Base-by-base conservation (phyloP, 2,888 invertebrate species). In the Entomobrya multifasciata region DNA sequence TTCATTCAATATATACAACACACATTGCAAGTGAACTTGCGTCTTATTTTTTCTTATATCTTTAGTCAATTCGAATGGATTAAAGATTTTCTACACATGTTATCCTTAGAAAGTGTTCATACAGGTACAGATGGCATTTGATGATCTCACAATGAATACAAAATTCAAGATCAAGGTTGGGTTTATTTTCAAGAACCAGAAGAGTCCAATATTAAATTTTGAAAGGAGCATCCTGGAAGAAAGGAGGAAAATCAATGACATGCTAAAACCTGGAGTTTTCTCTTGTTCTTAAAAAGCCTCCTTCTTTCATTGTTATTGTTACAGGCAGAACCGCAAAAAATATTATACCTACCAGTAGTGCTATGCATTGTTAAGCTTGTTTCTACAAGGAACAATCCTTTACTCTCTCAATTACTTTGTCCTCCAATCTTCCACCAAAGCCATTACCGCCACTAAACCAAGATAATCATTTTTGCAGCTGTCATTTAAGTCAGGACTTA, bases 161-260 rank as follows among this genome's bases (percentile, higher is more conserved):
- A 65, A 79, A 49, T 15, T 81, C 70, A 81, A 81, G 81, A 81
- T 81, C 81, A 81, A 81, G 81, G 81, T 81, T 81, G 15, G 41
- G 11, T 44, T n/a, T 0, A n/a, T n/a, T 17, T 36, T 65, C 0
- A n/a, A 65, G 41, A 4, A 20, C 8, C 1, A 81, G 70, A 70
- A 67, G 70, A 81, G 81, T 81, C 57, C 81, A 67, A 60, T 65
- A 36, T 65, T 41, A 20, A 8, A 1, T 57, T 22, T 25, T 8
- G 25, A 17, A 17, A 25, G 57, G 2, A 52, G 1, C 25, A 22
- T 10, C 20, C 13, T 5, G 55, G 55, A 57, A 22, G 22, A 57
- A 22, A 25, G 27, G 6, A n/a, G 30, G 62, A 6, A 5, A 27
- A 8, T n/a, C n/a, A 41, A 67, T 10, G 44, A n/a, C n/a, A n/a